A percentile compares a stretch with the other conserved stretches of the same genome.
Evolutionary conservation across 2,797 vertebrate genomes (phyloP).

Genomic region (Pseudocheirus occidentalis): DNA sequence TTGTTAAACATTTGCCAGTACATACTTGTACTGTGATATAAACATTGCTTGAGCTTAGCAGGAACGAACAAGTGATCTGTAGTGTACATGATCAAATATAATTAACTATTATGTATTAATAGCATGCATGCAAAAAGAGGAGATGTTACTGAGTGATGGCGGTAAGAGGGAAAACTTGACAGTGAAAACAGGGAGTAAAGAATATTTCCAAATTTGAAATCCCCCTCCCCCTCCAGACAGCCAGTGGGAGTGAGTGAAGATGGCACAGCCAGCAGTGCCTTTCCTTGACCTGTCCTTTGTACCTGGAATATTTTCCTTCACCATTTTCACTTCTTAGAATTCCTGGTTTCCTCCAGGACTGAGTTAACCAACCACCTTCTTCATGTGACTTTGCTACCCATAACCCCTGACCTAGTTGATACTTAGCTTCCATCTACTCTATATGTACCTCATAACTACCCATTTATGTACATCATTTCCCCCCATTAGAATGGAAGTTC

Average conservation of each 20-base stretch:
- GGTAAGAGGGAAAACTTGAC: background rate
- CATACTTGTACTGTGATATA: background rate
- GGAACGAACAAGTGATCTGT: background rate
- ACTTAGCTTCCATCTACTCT: background rate
- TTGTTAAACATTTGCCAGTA: background rate
- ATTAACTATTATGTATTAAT: background rate
- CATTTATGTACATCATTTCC: background rate
- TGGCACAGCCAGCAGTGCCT: background rate
- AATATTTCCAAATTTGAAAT: background rate
- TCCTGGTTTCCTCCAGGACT: background rate
- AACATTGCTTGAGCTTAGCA: background rate
- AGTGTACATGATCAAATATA: background rate
- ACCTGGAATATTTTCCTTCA: background rate
- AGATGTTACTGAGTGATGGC: background rate
- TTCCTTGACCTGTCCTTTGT: background rate
- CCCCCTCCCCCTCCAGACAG: background rate
- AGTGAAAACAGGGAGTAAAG: background rate
- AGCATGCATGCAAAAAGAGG: background rate
- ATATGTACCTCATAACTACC: background rate
- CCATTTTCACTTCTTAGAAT: background rate
- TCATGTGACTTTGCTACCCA: background rate
- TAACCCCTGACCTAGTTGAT: background rate
- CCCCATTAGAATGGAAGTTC: background rate
- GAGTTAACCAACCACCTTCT: background rate
- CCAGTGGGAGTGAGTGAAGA: background rate